phyloP scores from a whole-genome alignment of 2,797 vertebrate genomes.

The Taeniopygia guttata region DNA sequence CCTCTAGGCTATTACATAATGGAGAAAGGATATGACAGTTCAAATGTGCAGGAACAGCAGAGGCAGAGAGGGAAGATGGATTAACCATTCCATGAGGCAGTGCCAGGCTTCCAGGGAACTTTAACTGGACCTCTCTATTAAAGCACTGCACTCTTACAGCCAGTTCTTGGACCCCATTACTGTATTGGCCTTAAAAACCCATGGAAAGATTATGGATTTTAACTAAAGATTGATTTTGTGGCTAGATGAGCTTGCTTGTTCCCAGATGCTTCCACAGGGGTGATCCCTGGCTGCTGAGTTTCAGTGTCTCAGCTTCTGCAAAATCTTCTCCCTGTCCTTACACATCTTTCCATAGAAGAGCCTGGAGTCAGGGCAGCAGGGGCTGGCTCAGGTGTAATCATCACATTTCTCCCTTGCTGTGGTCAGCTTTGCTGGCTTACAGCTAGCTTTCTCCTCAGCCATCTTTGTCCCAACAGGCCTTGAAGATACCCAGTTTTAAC shows the following conservation, averaged over 20 bases:
- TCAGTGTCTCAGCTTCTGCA: neutral
- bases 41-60: slow-evolving; percentile 53
- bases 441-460: neutral
- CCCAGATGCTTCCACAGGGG: neutral
- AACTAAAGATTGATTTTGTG: neutral
- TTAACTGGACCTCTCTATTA: neutral
- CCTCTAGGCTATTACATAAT: slow-evolving; percentile 74
- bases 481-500: neutral
- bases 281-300: neutral
- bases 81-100: slow-evolving; percentile 1
- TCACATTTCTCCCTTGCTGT: neutral
- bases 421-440: neutral
- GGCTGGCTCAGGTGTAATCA: neutral
- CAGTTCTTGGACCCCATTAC: neutral
- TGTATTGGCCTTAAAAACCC: neutral
- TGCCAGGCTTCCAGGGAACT: neutral
- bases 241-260: neutral
- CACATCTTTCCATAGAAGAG: fast-evolving
- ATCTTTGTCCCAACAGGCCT: neutral
- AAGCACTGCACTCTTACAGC: neutral
- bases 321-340: neutral
- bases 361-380: neutral
- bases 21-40: slow-evolving; percentile 65
- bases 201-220: neutral
- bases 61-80: slow-evolving; percentile 2